Conservation (phyloP, 2,888 invertebrate species). For the Amphipoea lucens region DNA sequence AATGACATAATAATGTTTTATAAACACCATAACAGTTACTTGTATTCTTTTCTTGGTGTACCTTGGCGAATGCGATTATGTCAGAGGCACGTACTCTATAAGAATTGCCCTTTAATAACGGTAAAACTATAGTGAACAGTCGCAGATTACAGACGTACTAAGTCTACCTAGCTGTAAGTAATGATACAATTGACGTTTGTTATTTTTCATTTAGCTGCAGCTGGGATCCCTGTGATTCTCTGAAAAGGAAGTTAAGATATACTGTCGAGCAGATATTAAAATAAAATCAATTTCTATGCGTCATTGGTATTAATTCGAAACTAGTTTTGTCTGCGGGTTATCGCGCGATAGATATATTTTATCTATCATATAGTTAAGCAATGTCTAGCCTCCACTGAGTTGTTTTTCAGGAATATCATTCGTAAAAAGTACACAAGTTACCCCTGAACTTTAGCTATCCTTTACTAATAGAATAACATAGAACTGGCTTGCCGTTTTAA, state of each 20-base stretch:
- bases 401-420: neutral
- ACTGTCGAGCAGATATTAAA: conserved; percentile 21
- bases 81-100: conserved; percentile 84
- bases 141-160: conserved; percentile 86
- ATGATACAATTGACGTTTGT: conserved; percentile 85
- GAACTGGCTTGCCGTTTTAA: conserved; percentile 9
- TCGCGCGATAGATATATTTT: conserved; percentile 1
- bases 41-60: conserved; percentile 75
- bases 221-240: conserved; percentile 56
- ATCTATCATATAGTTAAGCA: neutral
- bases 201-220: conserved; percentile 75
- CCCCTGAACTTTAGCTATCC: neutral
- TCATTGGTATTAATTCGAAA: conserved; percentile 33
- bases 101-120: conserved; percentile 89
- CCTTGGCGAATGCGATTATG: conserved; percentile 82
- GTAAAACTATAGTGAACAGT: conserved; percentile 84
- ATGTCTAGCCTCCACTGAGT: neutral
- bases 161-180: conserved; percentile 87
- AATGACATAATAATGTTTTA: conserved; percentile 69
- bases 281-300: conserved; percentile 34
- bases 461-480: conserved; percentile 5
- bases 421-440: neutral
- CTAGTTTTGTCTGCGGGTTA: conserved; percentile 17
- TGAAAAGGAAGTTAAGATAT: conserved; percentile 7
- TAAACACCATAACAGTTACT: conserved; percentile 74